These are phyloP conservation scores for Epinephelus fuscoguttatus DNA, from an alignment of 2,113 vertebrate genomes.

Conservation along the genomic window DNA sequence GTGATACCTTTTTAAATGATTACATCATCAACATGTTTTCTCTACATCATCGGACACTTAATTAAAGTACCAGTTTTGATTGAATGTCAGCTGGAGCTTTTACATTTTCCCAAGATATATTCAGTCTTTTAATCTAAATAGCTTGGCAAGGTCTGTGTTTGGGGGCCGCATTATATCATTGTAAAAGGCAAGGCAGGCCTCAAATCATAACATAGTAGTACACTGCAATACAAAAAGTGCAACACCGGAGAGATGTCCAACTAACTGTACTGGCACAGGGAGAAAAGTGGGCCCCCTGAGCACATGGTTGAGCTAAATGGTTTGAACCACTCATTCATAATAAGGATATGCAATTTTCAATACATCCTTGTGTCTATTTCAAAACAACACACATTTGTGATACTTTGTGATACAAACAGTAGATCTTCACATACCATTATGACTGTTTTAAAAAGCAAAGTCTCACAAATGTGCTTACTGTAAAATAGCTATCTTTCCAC, in stretches of 20 bases:
- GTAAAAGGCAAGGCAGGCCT: constrained; percentile 10
- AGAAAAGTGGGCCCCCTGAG: constrained; percentile 25
- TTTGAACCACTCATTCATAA: constrained; percentile 17
- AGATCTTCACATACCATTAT: background rate
- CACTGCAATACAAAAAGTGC: constrained; percentile 7
- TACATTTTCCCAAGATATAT: constrained; percentile 15
- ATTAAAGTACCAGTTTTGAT: constrained; percentile 29
- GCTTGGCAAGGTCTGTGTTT: constrained; percentile 28
- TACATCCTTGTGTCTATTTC: background rate
- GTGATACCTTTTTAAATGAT: no score
- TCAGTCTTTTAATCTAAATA: constrained; percentile 22
- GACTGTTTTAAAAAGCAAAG: constrained; percentile 22
- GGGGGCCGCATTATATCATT: constrained; percentile 11
- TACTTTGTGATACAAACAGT: constrained; percentile 13
- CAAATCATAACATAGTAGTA: constrained; percentile 15
- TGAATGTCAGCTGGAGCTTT: background rate
- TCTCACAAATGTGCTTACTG: constrained; percentile 6
- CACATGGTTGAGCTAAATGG: constrained; percentile 41
- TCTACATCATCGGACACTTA: background rate
- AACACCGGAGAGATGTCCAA: constrained; percentile 7
- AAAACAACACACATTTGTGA: background rate
- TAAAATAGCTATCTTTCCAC: background rate
- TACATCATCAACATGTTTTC: no score
- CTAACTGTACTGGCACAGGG: constrained; percentile 9
- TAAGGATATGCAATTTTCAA: background rate